Percentiles rank a stretch among this genome's conserved stretches.
Evolutionary conservation across 2,888 invertebrate genomes (phyloP).

Genomic region (Schrankia costaestrigalis): DNA sequence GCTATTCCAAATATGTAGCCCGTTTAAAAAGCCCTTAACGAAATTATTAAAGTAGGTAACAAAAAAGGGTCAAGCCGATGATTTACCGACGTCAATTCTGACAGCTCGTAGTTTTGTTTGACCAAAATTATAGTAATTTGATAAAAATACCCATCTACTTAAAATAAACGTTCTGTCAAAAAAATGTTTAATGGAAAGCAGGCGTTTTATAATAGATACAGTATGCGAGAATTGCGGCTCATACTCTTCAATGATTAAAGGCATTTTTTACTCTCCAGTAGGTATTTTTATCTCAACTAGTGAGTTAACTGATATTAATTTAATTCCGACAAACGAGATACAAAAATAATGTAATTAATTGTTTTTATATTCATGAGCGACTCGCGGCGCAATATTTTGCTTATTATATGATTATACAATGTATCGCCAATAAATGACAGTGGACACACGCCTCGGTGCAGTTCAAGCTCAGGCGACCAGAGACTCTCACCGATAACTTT

Average conservation of each 20-base stretch:
- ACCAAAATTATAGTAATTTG: constrained; percentile 78
- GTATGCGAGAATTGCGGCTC: constrained; percentile 58
- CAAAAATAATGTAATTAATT: constrained; percentile 33
- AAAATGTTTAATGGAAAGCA: constrained; percentile 48
- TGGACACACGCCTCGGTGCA: constrained; percentile 21
- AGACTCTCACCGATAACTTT: constrained; percentile 44
- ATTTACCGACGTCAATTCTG: constrained; percentile 77
- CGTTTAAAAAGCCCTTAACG: constrained; percentile 77
- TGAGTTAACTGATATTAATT: constrained; percentile 30
- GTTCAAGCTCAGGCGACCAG: constrained; percentile 16
- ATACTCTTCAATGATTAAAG: constrained; percentile 28
- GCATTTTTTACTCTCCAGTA: constrained; percentile 38
- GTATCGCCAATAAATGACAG: constrained; percentile 35
- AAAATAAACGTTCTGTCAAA: constrained; percentile 64
- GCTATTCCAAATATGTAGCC: constrained; percentile 70
- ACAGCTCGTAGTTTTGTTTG: constrained; percentile 77
- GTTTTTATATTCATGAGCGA: constrained; percentile 34
- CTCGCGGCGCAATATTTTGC: constrained; percentile 31
- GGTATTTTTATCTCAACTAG: constrained; percentile 28
- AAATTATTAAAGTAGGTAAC: constrained; percentile 69
- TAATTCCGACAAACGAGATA: constrained; percentile 25
- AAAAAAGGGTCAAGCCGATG: constrained; percentile 73
- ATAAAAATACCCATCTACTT: constrained; percentile 75
- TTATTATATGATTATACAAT: constrained; percentile 44
- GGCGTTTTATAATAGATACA: constrained; percentile 55